Conservation (phyloP, 2,113 vertebrate genomes). For the Thinocorus orbignyianus region DNA sequence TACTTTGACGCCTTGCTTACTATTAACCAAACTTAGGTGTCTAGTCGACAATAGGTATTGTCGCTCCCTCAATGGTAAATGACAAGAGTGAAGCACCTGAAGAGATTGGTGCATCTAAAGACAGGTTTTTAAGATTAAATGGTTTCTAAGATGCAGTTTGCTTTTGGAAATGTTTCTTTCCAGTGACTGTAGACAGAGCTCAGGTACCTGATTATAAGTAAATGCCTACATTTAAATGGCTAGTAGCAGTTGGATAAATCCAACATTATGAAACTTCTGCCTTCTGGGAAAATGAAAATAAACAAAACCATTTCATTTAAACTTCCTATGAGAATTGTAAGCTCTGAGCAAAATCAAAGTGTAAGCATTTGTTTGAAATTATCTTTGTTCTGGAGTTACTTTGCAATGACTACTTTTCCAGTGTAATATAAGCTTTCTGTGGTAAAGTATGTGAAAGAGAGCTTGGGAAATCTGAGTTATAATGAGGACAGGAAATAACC, state of each 20-base stretch:
- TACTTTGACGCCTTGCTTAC: neutral
- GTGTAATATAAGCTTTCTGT: neutral
- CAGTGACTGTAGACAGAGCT: neutral
- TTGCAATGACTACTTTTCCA: neutral
- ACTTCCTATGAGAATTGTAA: neutral
- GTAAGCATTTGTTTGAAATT: neutral
- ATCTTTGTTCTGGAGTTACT: neutral
- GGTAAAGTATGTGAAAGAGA: neutral
- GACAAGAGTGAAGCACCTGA: neutral
- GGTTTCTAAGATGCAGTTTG: neutral
- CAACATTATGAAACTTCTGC: neutral
- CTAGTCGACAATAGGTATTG: neutral
- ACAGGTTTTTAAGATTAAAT: neutral
- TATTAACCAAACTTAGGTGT: neutral
- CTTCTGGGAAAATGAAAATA: neutral
- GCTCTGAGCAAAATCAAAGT: neutral
- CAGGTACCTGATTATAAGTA: neutral
- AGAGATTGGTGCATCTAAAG: neutral
- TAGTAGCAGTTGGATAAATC: neutral
- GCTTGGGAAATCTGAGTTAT: neutral
- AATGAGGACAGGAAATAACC: neutral
- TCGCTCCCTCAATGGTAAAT: neutral
- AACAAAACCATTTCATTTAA: neutral
- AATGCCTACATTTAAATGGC: neutral
- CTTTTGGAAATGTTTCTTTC: neutral